Percentiles rank a stretch among this genome's conserved stretches.
Evolutionary conservation across 92 coral and sea anemone genomes (phyloP).

Genomic region (Phenganax marumi): DNA sequence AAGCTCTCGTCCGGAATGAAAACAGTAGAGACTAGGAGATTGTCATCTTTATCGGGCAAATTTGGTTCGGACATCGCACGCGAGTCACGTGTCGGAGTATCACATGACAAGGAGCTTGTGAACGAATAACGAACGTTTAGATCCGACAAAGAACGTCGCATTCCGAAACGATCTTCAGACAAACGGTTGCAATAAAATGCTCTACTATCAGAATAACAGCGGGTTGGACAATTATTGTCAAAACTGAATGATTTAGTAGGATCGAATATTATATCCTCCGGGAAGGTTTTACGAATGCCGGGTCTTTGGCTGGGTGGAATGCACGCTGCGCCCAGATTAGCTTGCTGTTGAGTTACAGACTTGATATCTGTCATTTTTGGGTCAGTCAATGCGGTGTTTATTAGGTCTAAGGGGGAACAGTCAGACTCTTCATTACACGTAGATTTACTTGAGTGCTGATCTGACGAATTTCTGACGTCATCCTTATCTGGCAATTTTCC

Average conservation of each 20-base stretch:
- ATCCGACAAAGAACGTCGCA: slow-evolving; percentile 14
- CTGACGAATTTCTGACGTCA: neutral
- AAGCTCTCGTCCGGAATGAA: neutral
- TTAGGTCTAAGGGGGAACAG: neutral
- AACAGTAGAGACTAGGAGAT: neutral
- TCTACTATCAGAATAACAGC: no score
- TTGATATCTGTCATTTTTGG: neutral
- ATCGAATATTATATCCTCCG: no score
- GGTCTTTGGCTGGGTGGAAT: no score
- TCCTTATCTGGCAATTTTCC: neutral
- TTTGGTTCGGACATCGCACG: slow-evolving; percentile 5
- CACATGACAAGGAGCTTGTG: neutral
- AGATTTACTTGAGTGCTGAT: neutral
- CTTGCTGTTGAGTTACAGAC: neutral
- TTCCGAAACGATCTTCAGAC: neutral
- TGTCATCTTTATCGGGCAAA: neutral
- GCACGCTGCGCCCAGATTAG: no score
- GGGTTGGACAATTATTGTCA: no score
- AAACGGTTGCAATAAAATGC: neutral
- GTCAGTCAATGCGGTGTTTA: neutral
- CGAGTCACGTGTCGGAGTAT: neutral
- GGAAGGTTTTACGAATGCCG: no score
- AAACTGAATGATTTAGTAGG: no score
- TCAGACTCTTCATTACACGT: neutral
- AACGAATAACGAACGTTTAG: slow-evolving; percentile 1